Percentiles rank a stretch among this genome's conserved stretches.
phyloP scores from a whole-genome alignment of 2,113 vertebrate species.

The Corapipo altera region DNA sequence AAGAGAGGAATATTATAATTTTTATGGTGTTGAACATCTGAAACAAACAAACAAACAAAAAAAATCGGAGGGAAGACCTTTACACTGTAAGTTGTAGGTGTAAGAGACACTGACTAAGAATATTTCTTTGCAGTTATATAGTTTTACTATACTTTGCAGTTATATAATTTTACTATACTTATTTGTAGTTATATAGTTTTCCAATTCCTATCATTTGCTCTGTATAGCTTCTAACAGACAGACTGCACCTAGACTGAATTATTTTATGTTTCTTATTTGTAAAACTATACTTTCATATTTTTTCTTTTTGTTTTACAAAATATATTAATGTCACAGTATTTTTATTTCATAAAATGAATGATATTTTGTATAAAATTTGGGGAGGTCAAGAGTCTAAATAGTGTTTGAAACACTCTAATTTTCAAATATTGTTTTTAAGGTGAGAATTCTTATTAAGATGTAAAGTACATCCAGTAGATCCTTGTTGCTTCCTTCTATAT shows the following conservation, averaged over 20 bases:
- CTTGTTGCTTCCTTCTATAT: neutral
- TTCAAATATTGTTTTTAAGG: neutral
- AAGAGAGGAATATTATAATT: neutral
- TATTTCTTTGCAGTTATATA: neutral
- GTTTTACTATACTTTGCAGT: neutral
- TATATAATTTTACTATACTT: too few species aligned
- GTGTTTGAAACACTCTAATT: neutral
- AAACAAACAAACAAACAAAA: neutral
- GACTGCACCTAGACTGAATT: neutral
- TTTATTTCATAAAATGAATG: neutral
- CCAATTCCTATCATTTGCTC: neutral
- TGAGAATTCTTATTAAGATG: neutral
- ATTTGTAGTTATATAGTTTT: neutral
- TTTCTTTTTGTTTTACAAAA: neutral
- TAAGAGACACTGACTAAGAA: neutral
- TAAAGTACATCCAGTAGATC: neutral
- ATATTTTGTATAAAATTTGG: neutral
- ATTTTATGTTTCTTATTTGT: neutral
- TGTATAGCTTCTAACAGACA: neutral
- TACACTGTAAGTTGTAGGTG: neutral
- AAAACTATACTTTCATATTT: neutral
- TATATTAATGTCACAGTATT: neutral
- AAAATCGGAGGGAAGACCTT: neutral
- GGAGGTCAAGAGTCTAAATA: neutral
- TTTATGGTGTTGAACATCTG: neutral